These are phyloP conservation scores for Melieria omissa DNA, from an alignment of 2,888 invertebrate genomes.

Conservation along the genomic window DNA sequence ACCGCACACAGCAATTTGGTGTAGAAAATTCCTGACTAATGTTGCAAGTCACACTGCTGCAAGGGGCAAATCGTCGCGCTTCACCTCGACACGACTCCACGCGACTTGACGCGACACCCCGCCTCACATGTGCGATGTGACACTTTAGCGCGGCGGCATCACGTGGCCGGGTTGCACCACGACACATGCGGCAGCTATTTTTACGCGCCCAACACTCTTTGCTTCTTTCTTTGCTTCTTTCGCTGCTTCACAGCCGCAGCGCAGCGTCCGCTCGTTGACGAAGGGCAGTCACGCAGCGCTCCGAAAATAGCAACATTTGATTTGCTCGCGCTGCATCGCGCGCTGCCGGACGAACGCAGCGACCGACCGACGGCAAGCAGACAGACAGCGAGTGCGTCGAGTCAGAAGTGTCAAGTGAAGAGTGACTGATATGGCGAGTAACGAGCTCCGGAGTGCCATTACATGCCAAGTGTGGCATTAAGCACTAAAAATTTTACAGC, in stretches of 20 bases:
- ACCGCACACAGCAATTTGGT: constrained; percentile 37
- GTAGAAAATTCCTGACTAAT: constrained; percentile 29
- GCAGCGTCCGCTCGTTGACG: constrained; percentile 7
- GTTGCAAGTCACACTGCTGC: constrained; percentile 29
- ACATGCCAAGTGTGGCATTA: constrained; percentile 46
- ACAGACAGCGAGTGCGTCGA: constrained; percentile 18
- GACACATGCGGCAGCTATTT: constrained; percentile 37
- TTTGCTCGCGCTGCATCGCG: neutral
- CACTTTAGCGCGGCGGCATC: constrained; percentile 31
- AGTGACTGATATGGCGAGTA: constrained; percentile 64
- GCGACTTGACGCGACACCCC: too few relatives aligned
- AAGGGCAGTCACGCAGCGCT: constrained; percentile 29
- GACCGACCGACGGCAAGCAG: neutral
- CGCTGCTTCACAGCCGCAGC: too few relatives aligned
- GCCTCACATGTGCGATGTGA: constrained; percentile 23
- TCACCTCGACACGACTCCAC: too few relatives aligned
- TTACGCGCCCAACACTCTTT: constrained; percentile 1
- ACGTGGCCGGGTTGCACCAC: constrained; percentile 33
- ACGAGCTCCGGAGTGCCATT: constrained; percentile 55
- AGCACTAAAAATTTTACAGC: constrained; percentile 28
- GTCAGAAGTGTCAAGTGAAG: constrained; percentile 63
- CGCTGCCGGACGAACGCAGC: neutral
- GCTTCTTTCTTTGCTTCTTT: too few relatives aligned
- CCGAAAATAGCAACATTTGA: neutral
- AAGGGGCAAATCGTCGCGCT: too few relatives aligned